Conservation (phyloP, 2,888 invertebrate genomes). For the Dolomedes plantarius region DNA sequence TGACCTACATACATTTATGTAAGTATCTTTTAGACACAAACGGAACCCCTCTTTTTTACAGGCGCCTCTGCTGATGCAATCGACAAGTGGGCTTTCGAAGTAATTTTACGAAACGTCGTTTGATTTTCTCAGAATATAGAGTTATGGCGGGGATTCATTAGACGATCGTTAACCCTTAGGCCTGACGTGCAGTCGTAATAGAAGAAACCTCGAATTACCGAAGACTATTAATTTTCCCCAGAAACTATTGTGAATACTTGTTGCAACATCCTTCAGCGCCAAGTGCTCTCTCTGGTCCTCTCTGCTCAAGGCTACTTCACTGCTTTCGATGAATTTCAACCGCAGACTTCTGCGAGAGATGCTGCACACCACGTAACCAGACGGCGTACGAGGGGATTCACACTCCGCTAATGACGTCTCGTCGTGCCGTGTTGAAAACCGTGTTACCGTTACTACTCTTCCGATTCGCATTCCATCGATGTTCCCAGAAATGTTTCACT, state of each 20-base stretch:
- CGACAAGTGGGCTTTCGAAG: too few species aligned
- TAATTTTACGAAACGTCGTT: too few species aligned
- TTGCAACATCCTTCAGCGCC: not conserved
- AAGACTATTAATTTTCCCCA: slow-evolving; percentile 2
- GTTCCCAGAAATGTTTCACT: not conserved
- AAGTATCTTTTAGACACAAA: too few species aligned
- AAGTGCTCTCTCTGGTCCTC: not conserved
- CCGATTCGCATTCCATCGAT: not conserved
- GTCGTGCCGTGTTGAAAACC: not conserved
- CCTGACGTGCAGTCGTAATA: not conserved
- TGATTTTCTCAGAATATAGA: too few species aligned
- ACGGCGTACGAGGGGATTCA: too few species aligned
- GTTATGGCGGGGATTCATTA: not conserved
- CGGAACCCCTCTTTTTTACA: too few species aligned
- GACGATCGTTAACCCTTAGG: not conserved
- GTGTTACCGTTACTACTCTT: not conserved
- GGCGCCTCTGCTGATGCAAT: too few species aligned
- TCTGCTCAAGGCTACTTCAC: not conserved
- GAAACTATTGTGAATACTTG: not conserved
- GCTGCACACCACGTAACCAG: not conserved
- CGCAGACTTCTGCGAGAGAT: not conserved
- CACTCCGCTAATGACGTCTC: not conserved
- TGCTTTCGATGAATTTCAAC: slow-evolving; percentile 6
- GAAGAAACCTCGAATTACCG: not conserved
- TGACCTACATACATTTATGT: too few species aligned